These are phyloP conservation scores for Acromyrmex charruanus DNA, from an alignment of 1,140 invertebrate genomes.

Conservation along the genomic window DNA sequence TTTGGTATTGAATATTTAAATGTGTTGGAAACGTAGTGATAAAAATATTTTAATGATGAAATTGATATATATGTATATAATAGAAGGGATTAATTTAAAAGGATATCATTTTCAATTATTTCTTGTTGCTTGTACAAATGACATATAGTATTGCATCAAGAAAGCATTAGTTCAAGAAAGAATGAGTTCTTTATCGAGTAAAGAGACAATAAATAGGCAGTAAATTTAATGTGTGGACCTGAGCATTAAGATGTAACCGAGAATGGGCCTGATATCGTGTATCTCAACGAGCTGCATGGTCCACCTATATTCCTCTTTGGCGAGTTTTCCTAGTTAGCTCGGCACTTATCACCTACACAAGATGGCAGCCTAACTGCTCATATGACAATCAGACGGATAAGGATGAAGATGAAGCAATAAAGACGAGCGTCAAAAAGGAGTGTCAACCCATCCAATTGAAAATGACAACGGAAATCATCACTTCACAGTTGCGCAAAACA, in stretches of 20 bases:
- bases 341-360: conserved; percentile 78
- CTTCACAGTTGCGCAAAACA: not conserved
- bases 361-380: conserved; percentile 71
- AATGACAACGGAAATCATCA: not conserved
- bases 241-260: conserved; percentile 94
- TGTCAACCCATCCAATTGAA: not conserved
- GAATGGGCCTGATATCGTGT: conserved; percentile 95
- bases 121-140: no score
- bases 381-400: not conserved
- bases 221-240: not conserved
- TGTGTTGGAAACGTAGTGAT: no score
- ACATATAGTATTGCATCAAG: no score
- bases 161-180: no score
- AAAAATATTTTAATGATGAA: no score
- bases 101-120: no score
- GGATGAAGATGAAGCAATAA: not conserved
- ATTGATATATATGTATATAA: no score
- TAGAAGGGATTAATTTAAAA: no score
- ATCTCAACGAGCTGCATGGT: conserved; percentile 92
- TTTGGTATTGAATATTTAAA: no score
- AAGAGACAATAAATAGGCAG: no score
- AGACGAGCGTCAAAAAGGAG: not conserved
- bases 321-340: conserved; percentile 70
- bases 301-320: conserved; percentile 88
- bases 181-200: no score